Evolutionary conservation across 2,888 invertebrate species (phyloP).

Genomic region (Flexamia atlantica): DNA sequence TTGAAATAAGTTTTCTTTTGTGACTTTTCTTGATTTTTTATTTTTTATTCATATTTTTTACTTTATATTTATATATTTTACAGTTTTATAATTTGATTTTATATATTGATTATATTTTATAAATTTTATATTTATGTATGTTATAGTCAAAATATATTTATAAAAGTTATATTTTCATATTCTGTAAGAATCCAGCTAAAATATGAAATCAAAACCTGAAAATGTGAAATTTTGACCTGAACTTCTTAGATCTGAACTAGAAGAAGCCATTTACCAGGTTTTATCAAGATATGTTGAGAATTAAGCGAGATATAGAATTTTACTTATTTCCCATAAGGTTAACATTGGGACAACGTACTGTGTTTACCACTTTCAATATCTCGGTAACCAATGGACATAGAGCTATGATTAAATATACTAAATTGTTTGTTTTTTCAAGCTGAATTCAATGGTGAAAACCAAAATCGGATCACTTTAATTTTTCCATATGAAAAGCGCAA

Average conservation of each 20-base stretch:
- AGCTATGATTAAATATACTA: background rate
- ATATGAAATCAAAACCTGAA: too few species aligned
- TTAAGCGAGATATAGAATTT: background rate
- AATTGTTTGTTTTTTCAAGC: background rate
- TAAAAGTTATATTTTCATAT: too few species aligned
- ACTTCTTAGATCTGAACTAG: background rate
- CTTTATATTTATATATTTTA: too few species aligned
- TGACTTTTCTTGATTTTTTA: too few species aligned
- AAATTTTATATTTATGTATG: too few species aligned
- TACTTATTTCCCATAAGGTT: background rate
- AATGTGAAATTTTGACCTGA: too few species aligned
- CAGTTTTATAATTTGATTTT: too few species aligned
- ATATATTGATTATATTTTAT: too few species aligned
- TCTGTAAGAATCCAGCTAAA: too few species aligned
- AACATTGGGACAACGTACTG: background rate
- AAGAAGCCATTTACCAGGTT: background rate
- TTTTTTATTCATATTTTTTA: too few species aligned
- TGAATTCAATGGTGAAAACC: background rate
- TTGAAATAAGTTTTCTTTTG: too few species aligned
- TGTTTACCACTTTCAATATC: background rate
- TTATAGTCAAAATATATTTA: too few species aligned
- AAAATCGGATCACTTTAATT: background rate
- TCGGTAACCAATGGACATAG: background rate
- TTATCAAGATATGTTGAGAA: background rate
- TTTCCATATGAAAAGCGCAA: background rate